Base-by-base conservation (phyloP, 2,797 vertebrate species). In the Pelodytes ibericus region DNA sequence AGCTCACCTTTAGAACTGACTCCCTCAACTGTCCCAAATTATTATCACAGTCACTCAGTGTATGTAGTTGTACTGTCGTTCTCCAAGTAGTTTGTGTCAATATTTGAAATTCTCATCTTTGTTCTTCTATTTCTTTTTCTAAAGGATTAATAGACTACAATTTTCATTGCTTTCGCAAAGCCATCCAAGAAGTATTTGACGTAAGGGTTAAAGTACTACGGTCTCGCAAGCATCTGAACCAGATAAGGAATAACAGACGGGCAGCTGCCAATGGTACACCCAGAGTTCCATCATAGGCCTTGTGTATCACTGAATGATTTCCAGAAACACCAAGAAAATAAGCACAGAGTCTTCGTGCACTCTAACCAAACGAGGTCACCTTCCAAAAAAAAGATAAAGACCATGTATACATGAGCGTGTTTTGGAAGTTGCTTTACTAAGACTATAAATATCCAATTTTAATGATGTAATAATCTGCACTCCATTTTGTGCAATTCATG, bases 81-180 rank as follows among this genome's bases (percentile, higher is more conserved):
- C n/a, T n/a, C n/a, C n/a, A n/a, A n/a, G n/a, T n/a, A n/a, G n/a
- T n/a, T n/a, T n/a, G n/a, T n/a, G n/a, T n/a, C 44, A 49, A 49
- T 5, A 36, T 36, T 44, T 15, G n/a, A n/a, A 44, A 44, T 3
- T 44, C 18, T 44, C 10, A 13, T 16, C 80, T 41, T 84, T 27
- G 16, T 71, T 62, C 18, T 51, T 53, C 2, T 56, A 62, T 71
- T 64, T 73, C 26, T 74, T 83, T 80, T 76, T 80, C 80, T 64
- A 71, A 72, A 72, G 96, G 96, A 77, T 90, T 98, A 59, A 97
- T 98, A 74, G 96, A 98, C 91, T 98, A 98, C 89, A 98, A 98
- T 89, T 98, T 98, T 86, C 95, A 97, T 87, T 98, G 96, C 83
- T 97, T 98, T 83, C 95, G 94, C 84, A 96, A 96, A 83, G 96